These are phyloP conservation scores for Xanthorhoe spadicearia DNA, from an alignment of 2,888 invertebrate species.

Conservation along the genomic window DNA sequence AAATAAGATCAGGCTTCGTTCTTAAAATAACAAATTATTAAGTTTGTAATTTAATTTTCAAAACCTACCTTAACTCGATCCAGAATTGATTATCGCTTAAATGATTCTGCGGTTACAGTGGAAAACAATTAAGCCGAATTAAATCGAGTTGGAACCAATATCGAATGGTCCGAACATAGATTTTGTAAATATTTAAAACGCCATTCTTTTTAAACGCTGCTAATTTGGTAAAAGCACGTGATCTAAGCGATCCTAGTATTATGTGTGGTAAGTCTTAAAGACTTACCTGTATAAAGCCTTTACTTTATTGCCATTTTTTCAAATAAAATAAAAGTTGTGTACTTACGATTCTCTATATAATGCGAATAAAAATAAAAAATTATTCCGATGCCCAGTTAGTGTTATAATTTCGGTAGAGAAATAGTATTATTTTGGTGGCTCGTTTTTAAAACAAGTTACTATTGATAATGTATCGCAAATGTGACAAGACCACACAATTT, in stretches of 20 bases:
- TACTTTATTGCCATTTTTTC: no score
- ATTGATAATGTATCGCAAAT: not conserved
- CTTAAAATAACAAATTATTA: not conserved
- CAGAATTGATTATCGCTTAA: conserved; percentile 19
- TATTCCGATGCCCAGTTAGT: no score
- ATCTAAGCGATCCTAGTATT: no score
- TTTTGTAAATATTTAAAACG: not conserved
- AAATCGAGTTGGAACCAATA: conserved; percentile 16
- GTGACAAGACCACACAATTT: not conserved
- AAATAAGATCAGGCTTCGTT: not conserved
- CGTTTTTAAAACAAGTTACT: no score
- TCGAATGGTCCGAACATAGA: conserved; percentile 8
- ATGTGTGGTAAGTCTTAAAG: no score
- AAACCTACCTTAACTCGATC: not conserved
- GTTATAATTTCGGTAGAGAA: no score
- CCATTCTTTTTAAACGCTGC: not conserved
- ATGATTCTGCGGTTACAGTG: conserved; percentile 17
- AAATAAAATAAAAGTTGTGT: no score
- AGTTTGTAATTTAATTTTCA: not conserved
- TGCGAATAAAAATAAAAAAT: no score
- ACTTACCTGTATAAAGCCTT: no score
- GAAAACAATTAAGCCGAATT: conserved; percentile 19
- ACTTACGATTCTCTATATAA: no score
- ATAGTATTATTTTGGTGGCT: no score
- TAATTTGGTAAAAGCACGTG: not conserved